Conservation (phyloP, 2,113 vertebrate species). For the Solenodon paradoxus region DNA sequence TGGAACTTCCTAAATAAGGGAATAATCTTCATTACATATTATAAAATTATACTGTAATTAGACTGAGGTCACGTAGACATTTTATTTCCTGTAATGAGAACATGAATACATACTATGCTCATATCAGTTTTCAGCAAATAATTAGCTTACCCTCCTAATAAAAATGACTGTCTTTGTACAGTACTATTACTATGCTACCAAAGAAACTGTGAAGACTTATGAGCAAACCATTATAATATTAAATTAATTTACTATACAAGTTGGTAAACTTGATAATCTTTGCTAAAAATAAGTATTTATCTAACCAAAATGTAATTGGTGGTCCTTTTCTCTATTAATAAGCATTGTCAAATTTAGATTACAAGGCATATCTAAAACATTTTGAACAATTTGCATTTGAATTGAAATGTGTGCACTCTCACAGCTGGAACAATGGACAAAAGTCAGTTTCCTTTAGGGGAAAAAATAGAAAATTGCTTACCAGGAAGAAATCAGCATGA, state of each 20-base stretch:
- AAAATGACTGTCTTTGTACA: neutral
- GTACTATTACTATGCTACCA: neutral
- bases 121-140: neutral
- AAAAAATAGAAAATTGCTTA: conserved; percentile 29
- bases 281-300: no score
- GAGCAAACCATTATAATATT: neutral
- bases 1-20: neutral
- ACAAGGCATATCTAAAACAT: neutral
- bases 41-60: neutral
- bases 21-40: neutral
- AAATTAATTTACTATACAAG: neutral
- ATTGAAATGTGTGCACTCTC: neutral
- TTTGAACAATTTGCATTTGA: conserved; percentile 26
- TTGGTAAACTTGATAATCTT: conserved; percentile 16
- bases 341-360: neutral
- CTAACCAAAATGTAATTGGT: no score
- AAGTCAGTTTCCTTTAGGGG: neutral
- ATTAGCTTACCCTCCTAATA: neutral
- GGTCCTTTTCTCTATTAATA: neutral
- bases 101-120: neutral
- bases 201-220: conserved; percentile 20
- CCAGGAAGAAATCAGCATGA: neutral
- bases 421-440: neutral
- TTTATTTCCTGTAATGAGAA: neutral
- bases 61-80: neutral